Evolutionary conservation across 1,140 invertebrate genomes (phyloP), one percentile per base, ranked within the genome.

Genomic region (Amphibalanus amphitrite): DNA sequence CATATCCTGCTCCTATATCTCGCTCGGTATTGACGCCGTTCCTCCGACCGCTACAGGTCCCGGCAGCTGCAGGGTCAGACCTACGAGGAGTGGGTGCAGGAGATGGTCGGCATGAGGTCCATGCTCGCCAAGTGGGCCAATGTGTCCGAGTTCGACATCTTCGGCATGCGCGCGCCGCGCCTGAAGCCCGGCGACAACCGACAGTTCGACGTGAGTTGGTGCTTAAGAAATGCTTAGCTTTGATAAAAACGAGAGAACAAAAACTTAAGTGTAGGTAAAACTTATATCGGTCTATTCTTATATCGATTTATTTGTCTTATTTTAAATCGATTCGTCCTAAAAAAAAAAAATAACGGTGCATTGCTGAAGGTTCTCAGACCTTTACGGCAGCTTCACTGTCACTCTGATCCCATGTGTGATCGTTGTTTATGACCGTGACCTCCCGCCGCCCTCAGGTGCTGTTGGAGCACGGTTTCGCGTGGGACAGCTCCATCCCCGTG

Each of bases 41-140:
- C 4, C 4, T 15, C 33, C 33, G 33, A 38, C 33, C 33, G 33
- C 77, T 87, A 59, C 90, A 92, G 78, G 87, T 89, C 65, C 26
- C 65, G 65, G 78, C 90, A 90, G 33, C 80, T 93, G 0, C 89
- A 93, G 81, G 89, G 91, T 78, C 90, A 92, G 80, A 88, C 89
- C 0, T 93, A 93, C 77, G 91, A 94, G 80, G 89, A 93, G 80
- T 94, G 91, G 92, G 88, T 89, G 0, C 89, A 90, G 29, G 92
- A 95, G 83, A 93, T 94, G 89, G 90, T 95, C 75, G 92, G 92
- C 59, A 93, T 94, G 90, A 84, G 91, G 75, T 90, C 93, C 79
- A 93, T 93, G 77, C 81, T 95, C 0, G 83, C 85, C 69, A 86
- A 88, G 75, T 94, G 93, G 77, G 85, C 91, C 15, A 91, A 92